Percentiles rank a stretch among this genome's conserved stretches.
Evolutionary conservation across 2,113 vertebrate genomes (phyloP).

Genomic region (Pholis gunnellus): DNA sequence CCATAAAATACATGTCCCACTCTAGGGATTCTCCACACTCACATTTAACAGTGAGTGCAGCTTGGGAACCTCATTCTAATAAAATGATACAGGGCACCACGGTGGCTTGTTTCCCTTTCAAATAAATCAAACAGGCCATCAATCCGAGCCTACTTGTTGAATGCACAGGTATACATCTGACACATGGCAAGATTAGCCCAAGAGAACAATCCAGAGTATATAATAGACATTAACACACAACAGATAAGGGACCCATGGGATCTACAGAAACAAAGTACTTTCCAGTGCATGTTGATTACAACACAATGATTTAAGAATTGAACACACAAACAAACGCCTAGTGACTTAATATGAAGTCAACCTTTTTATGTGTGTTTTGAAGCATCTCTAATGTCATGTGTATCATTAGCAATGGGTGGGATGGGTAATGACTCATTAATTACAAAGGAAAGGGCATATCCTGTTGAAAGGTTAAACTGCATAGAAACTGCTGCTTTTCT

Average conservation of each 20-base stretch:
- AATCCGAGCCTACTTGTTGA: conserved; percentile 47
- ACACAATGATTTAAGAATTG: conserved; percentile 65
- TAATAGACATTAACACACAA: conserved; percentile 75
- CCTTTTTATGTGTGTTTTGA: conserved; percentile 34
- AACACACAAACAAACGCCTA: conserved; percentile 61
- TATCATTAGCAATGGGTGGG: conserved; percentile 15
- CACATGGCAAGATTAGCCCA: conserved; percentile 61
- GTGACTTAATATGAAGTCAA: conserved; percentile 49
- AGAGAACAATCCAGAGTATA: conserved; percentile 76
- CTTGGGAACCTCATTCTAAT: conserved; percentile 64
- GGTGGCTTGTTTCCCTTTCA: conserved; percentile 78
- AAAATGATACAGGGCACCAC: conserved; percentile 75
- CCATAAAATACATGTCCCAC: conserved; percentile 73
- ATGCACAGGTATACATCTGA: conserved; percentile 64
- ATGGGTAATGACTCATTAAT: conserved; percentile 40
- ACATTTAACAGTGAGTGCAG: conserved; percentile 45
- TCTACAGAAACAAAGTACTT: conserved; percentile 82
- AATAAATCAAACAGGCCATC: conserved; percentile 70
- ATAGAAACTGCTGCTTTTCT: conserved; percentile 36
- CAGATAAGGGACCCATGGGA: conserved; percentile 70
- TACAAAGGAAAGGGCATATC: conserved; percentile 32
- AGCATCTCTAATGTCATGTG: conserved; percentile 16
- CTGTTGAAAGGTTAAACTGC: conserved; percentile 25
- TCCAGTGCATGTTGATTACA: conserved; percentile 87
- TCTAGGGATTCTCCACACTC: conserved; percentile 56